phyloP scores from a whole-genome alignment of 2,113 vertebrate genomes.

The Lycocorax pyrrhopterus region DNA sequence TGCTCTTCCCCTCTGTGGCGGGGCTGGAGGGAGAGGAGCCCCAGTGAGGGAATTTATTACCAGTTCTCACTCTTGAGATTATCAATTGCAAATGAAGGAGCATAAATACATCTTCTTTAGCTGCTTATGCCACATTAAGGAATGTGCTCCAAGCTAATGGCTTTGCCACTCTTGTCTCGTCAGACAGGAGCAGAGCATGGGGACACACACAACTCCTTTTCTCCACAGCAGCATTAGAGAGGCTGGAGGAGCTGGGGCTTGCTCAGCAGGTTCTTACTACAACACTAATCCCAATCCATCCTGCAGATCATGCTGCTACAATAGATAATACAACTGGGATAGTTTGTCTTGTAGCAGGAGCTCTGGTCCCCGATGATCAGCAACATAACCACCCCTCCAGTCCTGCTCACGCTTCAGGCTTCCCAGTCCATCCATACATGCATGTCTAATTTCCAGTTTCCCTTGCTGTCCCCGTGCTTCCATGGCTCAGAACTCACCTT shows the following conservation, averaged over 20 bases:
- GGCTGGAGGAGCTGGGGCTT: not conserved
- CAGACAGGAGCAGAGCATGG: not conserved
- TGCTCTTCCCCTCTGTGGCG: not conserved
- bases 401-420: not conserved
- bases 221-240: not conserved
- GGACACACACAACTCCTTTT: not conserved
- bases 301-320: not conserved
- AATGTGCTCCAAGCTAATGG: conserved; percentile 9
- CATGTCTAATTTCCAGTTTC: rapidly evolving
- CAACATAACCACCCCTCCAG: not conserved
- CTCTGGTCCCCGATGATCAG: not conserved
- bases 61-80: conserved; percentile 46
- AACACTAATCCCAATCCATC: not conserved
- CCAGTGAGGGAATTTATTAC: conserved; percentile 52
- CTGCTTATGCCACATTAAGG: conserved; percentile 41
- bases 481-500: not conserved
- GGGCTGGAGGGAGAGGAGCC: conserved; percentile 32
- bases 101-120: conserved; percentile 57
- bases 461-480: not conserved
- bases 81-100: conserved; percentile 47
- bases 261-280: not conserved
- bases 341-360: not conserved
- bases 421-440: rapidly evolving
- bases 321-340: rapidly evolving
- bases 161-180: not conserved